A percentile compares a stretch with the other conserved stretches of the same genome.
Evolutionary conservation across 2,113 vertebrate genomes (phyloP).

Genomic region (Pygoscelis adeliae): DNA sequence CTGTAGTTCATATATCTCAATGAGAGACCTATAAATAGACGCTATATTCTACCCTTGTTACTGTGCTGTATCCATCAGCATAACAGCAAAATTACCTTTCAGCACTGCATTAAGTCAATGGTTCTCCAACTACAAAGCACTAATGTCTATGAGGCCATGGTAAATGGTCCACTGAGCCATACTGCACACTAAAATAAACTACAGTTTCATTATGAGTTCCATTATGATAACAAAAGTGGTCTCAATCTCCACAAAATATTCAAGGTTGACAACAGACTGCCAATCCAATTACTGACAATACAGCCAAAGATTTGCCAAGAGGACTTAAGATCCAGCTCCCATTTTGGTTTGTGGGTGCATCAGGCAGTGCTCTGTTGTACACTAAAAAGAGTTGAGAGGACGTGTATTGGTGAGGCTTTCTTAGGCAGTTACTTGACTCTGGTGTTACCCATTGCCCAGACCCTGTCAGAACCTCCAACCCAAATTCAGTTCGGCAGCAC

Average conservation of each 20-base stretch:
- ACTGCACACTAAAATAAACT: neutral
- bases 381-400: neutral
- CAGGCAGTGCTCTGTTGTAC: neutral
- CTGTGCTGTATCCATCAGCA: neutral
- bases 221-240: rapidly evolving
- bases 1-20: neutral
- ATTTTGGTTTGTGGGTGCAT: rapidly evolving
- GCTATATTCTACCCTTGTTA: neutral
- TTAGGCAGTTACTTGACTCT: rapidly evolving
- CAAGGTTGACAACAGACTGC: neutral
- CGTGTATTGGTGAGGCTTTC: neutral
- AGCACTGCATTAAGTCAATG: neutral
- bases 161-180: neutral
- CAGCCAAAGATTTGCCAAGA: neutral
- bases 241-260: neutral
- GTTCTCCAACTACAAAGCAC: neutral
- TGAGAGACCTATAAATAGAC: neutral
- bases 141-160: neutral
- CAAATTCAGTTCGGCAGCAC: neutral
- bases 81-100: neutral
- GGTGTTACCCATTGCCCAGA: neutral
- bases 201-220: neutral
- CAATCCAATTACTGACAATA: neutral
- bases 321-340: neutral
- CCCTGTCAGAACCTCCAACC: neutral